phyloP scores from a whole-genome alignment of 2,797 vertebrate species.

The Tarsius wallacei region DNA sequence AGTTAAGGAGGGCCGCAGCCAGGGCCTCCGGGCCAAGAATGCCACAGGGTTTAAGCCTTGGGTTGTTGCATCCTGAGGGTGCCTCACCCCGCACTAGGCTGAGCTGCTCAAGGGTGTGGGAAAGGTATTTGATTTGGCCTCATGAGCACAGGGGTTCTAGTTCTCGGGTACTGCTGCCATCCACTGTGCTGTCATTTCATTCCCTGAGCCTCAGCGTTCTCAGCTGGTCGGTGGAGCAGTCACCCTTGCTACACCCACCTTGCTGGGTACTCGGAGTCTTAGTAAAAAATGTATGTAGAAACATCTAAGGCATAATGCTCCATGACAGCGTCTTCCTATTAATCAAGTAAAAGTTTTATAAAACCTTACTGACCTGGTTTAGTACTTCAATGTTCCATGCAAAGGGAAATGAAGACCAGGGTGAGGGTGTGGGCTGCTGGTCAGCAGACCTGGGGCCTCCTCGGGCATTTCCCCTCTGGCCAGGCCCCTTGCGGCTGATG shows the following conservation, averaged over 20 bases:
- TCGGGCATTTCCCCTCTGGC: neutral
- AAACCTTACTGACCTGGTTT: neutral
- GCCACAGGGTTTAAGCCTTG: neutral
- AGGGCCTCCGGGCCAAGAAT: neutral
- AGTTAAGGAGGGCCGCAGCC: rapidly evolving
- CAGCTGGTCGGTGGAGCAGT: rapidly evolving
- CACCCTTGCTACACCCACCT: neutral
- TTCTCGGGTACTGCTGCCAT: neutral
- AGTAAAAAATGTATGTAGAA: rapidly evolving
- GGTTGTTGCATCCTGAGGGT: neutral
- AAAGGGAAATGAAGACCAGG: neutral
- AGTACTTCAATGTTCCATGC: neutral
- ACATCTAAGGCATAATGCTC: rapidly evolving
- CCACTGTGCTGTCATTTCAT: neutral
- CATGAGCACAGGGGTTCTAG: neutral
- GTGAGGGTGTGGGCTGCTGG: rapidly evolving
- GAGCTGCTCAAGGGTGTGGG: neutral
- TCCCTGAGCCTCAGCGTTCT: neutral
- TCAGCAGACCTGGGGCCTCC: neutral
- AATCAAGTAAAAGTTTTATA: neutral
- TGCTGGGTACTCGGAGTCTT: neutral
- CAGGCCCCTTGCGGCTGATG: neutral
- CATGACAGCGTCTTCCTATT: neutral
- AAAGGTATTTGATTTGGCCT: neutral
- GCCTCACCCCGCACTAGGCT: neutral